Conservation (phyloP, 2,113 vertebrate genomes). For the Sciurus niger region DNA sequence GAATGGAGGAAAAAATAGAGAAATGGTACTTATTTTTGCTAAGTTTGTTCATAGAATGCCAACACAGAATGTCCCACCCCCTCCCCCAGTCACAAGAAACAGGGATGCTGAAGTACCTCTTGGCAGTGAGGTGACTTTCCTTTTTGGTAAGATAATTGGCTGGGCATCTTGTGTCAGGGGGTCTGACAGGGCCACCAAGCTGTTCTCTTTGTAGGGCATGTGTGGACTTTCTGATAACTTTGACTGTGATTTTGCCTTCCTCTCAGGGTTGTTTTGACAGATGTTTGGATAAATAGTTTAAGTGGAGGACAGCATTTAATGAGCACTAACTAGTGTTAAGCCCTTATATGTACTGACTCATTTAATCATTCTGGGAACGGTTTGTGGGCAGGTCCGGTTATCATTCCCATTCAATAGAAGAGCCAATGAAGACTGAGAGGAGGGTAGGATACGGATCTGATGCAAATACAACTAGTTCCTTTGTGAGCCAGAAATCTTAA, state of each 20-base stretch:
- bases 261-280: background rate
- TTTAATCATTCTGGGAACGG: background rate
- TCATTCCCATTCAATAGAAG: background rate
- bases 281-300: background rate
- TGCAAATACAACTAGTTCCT: background rate
- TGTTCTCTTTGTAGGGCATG: background rate
- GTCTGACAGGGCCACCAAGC: background rate
- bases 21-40: conserved; percentile 57
- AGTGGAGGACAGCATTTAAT: background rate
- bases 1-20: conserved; percentile 20
- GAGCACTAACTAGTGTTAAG: background rate
- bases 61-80: background rate
- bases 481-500: background rate
- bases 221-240: background rate
- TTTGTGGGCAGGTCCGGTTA: background rate
- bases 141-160: conserved; percentile 22
- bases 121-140: background rate
- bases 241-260: background rate
- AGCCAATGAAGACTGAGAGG: background rate
- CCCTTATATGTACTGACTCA: background rate
- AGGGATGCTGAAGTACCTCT: conserved; percentile 13
- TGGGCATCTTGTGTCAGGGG: background rate
- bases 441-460: background rate
- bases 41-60: background rate
- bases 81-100: background rate